phyloP scores from a whole-genome alignment of 2,797 vertebrate genomes.

The Paguma larvata region DNA sequence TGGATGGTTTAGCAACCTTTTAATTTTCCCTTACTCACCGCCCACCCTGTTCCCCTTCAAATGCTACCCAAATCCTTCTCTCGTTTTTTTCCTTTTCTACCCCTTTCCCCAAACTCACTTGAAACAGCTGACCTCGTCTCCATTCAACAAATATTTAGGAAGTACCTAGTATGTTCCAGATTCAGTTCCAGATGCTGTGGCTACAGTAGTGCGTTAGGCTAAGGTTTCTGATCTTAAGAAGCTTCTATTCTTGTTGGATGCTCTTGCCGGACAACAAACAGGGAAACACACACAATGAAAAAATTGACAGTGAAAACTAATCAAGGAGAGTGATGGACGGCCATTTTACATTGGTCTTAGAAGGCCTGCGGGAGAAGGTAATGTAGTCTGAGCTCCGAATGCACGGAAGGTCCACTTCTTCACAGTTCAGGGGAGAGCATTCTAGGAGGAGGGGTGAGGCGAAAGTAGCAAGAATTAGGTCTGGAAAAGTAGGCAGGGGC shows the following conservation, averaged over 20 bases:
- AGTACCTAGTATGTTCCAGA: not conserved
- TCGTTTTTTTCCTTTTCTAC: too few relatives aligned
- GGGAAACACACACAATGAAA: accelerated
- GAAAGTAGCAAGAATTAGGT: not conserved
- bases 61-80: too few relatives aligned
- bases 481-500: not conserved
- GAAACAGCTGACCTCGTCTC: not conserved
- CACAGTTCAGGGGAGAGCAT: too few relatives aligned
- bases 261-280: not conserved
- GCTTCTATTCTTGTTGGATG: not conserved
- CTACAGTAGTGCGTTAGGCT: not conserved
- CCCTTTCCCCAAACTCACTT: not conserved
- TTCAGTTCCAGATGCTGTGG: not conserved
- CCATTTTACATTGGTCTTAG: not conserved
- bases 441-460: accelerated
- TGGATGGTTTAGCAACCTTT: not conserved
- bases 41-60: not conserved
- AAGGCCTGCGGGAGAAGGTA: not conserved
- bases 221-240: not conserved
- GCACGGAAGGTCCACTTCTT: not conserved
- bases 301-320: too few relatives aligned
- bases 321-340: not conserved
- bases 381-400: too few relatives aligned
- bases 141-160: not conserved
- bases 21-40: not conserved